Percentiles rank a stretch among this genome's conserved stretches.
Conservation (phyloP, 2,113 vertebrate genomes). For the Peromyscus leucopus region DNA sequence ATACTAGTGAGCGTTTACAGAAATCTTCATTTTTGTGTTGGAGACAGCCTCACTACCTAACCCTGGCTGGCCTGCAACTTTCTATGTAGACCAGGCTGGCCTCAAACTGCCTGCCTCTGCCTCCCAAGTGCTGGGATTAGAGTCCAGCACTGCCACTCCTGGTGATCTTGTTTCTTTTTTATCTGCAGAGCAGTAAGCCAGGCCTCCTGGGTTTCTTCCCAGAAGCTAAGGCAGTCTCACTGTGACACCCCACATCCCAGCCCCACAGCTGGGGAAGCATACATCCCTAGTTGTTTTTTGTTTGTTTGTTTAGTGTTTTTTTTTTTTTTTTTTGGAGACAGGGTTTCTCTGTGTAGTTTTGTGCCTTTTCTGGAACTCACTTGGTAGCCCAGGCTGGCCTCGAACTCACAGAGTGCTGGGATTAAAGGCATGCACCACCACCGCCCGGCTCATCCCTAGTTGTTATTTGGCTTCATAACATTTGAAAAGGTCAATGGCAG, state of each 20-base stretch:
- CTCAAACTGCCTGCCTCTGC: background rate
- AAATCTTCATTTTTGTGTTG: background rate
- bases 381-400: no score
- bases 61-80: background rate
- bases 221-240: background rate
- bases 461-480: background rate
- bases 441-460: background rate
- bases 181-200: constrained; percentile 34
- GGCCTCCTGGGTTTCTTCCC: background rate
- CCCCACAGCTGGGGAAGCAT: background rate
- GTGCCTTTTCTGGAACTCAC: no score
- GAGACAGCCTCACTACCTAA: background rate
- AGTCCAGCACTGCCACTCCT: background rate
- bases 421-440: no score
- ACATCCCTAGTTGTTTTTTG: background rate
- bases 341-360: no score
- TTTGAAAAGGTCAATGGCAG: background rate
- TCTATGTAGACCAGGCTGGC: background rate
- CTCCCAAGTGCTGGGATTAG: background rate
- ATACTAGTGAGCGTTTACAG: constrained; percentile 1
- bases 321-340: no score
- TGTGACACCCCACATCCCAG: background rate
- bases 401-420: no score
- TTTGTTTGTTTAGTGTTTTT: no score
- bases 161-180: constrained; percentile 2